These are phyloP conservation scores for Psittacara wagleri DNA, from an alignment of 2,113 vertebrate genomes.

Conservation along the genomic window DNA sequence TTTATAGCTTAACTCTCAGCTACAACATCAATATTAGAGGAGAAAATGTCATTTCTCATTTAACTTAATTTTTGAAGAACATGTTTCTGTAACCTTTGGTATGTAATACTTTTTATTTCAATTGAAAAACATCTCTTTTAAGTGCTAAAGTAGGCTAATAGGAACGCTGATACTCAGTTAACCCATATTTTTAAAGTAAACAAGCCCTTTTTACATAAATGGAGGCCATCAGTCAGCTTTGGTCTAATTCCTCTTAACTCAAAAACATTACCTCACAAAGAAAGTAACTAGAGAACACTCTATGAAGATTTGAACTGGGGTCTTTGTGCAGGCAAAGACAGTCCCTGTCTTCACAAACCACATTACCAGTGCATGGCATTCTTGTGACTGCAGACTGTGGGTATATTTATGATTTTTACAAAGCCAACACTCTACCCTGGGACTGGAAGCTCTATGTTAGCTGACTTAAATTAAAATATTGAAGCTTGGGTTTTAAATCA, in stretches of 20 bases:
- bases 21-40: slow-evolving; percentile 49
- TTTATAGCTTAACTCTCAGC: slow-evolving; percentile 44
- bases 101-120: not conserved
- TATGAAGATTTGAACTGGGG: not conserved
- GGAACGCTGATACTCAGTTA: not conserved
- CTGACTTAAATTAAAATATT: slow-evolving; percentile 3
- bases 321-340: not conserved
- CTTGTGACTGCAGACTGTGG: not conserved
- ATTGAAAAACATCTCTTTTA: not conserved
- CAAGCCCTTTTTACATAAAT: not conserved
- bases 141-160: not conserved
- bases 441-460: not conserved
- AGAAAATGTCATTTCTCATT: slow-evolving; percentile 48
- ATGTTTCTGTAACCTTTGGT: slow-evolving; percentile 13
- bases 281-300: not conserved
- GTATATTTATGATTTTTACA: not conserved
- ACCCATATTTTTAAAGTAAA: slow-evolving; percentile 28
- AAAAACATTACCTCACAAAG: not conserved
- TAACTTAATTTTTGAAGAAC: slow-evolving; percentile 26
- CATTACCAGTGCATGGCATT: not conserved
- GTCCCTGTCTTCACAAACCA: not conserved
- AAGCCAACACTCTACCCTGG: not conserved
- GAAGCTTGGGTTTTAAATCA: not conserved
- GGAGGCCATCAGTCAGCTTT: not conserved
- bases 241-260: not conserved